phyloP scores from a whole-genome alignment of 2,888 invertebrate genomes.

The Gymnocheta viridis region DNA sequence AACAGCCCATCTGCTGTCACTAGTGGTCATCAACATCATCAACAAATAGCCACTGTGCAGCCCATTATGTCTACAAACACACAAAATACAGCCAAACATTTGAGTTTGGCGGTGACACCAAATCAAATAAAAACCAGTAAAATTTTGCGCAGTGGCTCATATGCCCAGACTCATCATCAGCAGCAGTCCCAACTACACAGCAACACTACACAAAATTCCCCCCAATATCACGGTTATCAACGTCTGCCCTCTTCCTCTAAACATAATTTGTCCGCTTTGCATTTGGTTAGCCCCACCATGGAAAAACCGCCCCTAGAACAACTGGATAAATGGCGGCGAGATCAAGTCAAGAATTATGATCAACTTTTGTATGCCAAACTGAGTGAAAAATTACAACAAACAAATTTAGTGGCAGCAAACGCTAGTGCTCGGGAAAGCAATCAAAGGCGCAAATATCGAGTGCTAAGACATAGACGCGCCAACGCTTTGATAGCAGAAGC shows the following conservation, averaged over 20 bases:
- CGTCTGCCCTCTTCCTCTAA: slow-evolving; percentile 75
- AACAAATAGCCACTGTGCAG: slow-evolving; percentile 79
- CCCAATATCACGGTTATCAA: slow-evolving; percentile 77
- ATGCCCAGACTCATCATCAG: slow-evolving; percentile 69
- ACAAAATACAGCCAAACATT: slow-evolving; percentile 65
- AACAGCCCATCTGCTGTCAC: not conserved
- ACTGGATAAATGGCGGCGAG: slow-evolving; percentile 83
- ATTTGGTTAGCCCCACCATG: slow-evolving; percentile 74
- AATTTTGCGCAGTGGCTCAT: slow-evolving; percentile 71
- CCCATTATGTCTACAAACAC: slow-evolving; percentile 76
- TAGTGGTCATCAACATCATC: slow-evolving; percentile 57
- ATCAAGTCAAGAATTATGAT: slow-evolving; percentile 80
- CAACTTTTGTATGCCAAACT: slow-evolving; percentile 80
- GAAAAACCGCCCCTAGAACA: slow-evolving; percentile 79
- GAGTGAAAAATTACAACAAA: slow-evolving; percentile 80
- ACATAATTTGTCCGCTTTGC: slow-evolving; percentile 75
- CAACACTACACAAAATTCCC: slow-evolving; percentile 73
- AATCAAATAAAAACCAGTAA: slow-evolving; percentile 74
- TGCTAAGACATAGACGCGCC: slow-evolving; percentile 60
- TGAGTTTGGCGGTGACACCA: slow-evolving; percentile 63
- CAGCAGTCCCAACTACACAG: slow-evolving; percentile 54
- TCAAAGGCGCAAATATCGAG: slow-evolving; percentile 74
- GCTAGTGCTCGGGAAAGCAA: slow-evolving; percentile 70
- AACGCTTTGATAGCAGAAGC: slow-evolving; percentile 34
- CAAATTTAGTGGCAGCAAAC: slow-evolving; percentile 58